Evolutionary conservation across 2,888 invertebrate species (phyloP), one percentile per base, ranked within the genome.

Genomic region (Penaeus monodon): DNA sequence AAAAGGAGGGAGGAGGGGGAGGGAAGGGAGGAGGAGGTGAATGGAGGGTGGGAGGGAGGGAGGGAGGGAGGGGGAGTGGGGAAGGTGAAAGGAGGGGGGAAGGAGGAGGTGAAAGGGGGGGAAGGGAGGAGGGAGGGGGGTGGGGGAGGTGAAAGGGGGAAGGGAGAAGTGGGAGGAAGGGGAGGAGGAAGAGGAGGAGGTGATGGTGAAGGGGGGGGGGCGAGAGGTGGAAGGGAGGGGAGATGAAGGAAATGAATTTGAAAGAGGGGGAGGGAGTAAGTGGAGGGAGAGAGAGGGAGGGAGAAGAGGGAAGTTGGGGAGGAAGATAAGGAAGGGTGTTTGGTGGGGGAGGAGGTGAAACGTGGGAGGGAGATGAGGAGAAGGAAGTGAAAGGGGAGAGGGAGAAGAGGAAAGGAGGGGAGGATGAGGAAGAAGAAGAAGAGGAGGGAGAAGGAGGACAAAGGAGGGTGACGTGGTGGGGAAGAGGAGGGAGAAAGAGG

Each of bases 341-440:
- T 17, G 33, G 14, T 10, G 20, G 73, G 33, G 73, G 1, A 20
- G 1, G 73, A 73, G 29, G 29, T 6, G 38, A 7, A 7, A 8
- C 4, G 0, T 2, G 8, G 7, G 38, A 7, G 0, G 38, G 7
- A 8, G 7, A 0, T 2, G 7, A 7, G 38, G 8, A 7, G 38
- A 7, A 7, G 38, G 8, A 7, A 7, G 7, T 0, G 7, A 7
- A 44, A 0, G 6, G 7, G 38, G 8, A 8, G 8, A 8, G 7
- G 38, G 38, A 44, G 8, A 7, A 0, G 7, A 44, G 7, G 7
- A 0, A 7, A 7, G 7, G 8, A 7, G 7, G 8, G 38, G 8
- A 44, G 7, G 6, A 7, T 1, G 3, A 3, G 3, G 33, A 3
- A 44, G 7, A 7, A 7, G 38, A 44, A 7, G 29, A 20, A 12